These are phyloP conservation scores for Andrena camellia DNA, from an alignment of 2,888 invertebrate species.

Conservation along the genomic window DNA sequence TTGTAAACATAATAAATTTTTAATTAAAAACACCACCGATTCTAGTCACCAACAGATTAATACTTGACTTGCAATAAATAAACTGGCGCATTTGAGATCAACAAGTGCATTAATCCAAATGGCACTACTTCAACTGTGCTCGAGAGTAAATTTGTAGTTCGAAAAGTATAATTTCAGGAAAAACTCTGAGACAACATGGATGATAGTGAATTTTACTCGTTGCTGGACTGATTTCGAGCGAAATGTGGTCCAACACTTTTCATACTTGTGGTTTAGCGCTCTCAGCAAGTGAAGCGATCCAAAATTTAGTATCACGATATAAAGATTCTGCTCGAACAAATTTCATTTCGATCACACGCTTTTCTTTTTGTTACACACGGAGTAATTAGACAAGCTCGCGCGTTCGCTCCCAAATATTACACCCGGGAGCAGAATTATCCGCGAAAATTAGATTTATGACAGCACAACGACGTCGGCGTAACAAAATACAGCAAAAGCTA, in stretches of 20 bases:
- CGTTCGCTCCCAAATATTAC: conserved; percentile 27
- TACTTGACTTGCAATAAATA: too few species aligned
- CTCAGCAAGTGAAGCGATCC: neutral
- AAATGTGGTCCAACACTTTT: conserved; percentile 20
- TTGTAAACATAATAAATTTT: too few species aligned
- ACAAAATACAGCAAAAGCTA: conserved; percentile 21
- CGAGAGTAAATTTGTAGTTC: neutral
- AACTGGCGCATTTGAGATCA: too few species aligned
- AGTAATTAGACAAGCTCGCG: conserved; percentile 30
- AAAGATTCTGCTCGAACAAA: neutral
- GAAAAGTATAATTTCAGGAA: conserved; percentile 1
- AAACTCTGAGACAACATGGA: neutral
- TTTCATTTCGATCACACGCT: conserved; percentile 19
- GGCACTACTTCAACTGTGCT: neutral
- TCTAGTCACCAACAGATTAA: too few species aligned
- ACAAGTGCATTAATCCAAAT: too few species aligned
- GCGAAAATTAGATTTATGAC: conserved; percentile 37
- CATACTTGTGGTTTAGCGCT: conserved; percentile 6
- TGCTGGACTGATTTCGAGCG: conserved; percentile 22
- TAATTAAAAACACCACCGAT: too few species aligned
- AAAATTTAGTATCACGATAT: conserved; percentile 19
- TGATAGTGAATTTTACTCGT: neutral
- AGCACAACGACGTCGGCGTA: conserved; percentile 16
- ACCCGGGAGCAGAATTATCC: conserved; percentile 24
- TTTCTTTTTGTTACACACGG: neutral